Percentiles rank a stretch among this genome's conserved stretches.
phyloP scores from a whole-genome alignment of 2,797 vertebrate genomes.

The Galago senegalensis region DNA sequence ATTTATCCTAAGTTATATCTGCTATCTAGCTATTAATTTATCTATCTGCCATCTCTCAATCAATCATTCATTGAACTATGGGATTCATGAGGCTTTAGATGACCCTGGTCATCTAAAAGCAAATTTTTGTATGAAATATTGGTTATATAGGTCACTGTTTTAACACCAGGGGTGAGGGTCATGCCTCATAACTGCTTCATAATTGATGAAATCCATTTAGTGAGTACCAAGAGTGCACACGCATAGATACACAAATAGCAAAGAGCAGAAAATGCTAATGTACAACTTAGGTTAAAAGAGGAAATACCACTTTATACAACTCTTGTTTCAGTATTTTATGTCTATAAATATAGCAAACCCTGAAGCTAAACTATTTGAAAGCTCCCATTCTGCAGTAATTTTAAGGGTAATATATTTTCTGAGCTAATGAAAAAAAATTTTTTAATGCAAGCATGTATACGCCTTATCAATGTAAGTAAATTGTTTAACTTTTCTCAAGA shows the following conservation, averaged over 20 bases:
- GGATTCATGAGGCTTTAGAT: neutral
- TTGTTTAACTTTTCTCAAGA: slow-evolving; percentile 8
- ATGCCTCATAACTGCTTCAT: neutral
- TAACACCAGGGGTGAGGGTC: neutral
- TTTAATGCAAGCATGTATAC: neutral
- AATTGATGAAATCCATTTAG: neutral
- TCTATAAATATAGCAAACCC: neutral
- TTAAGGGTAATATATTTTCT: neutral
- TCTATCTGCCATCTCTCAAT: neutral
- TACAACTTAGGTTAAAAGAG: neutral
- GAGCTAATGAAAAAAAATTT: neutral
- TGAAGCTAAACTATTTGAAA: neutral
- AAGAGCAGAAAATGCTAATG: neutral
- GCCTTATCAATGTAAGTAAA: neutral
- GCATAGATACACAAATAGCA: neutral
- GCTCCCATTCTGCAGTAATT: neutral
- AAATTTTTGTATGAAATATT: neutral
- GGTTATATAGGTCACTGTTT: neutral
- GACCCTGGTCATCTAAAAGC: neutral
- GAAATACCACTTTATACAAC: neutral
- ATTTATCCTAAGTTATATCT: neutral
- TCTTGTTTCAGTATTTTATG: neutral
- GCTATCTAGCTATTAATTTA: neutral
- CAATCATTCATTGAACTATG: neutral
- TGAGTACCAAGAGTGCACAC: neutral